These are phyloP conservation scores for Spondyliosoma cantharus DNA, from an alignment of 2,797 vertebrate genomes.

Conservation along the genomic window DNA sequence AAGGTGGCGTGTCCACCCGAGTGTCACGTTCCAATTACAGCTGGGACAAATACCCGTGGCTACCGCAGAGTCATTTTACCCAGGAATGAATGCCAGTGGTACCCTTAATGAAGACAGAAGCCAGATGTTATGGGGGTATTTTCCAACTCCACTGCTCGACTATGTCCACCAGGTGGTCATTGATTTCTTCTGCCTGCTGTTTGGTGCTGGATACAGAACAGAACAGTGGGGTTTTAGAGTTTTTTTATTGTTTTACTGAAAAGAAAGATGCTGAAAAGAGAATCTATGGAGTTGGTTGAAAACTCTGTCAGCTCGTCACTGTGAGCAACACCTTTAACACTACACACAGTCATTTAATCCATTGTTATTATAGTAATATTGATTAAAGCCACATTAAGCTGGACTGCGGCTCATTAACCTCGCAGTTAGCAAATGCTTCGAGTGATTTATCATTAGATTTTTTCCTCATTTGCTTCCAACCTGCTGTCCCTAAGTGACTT, in stretches of 20 bases:
- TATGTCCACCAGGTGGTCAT: neutral
- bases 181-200: neutral
- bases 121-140: too few species aligned
- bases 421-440: slow-evolving; percentile 37
- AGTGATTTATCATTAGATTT: slow-evolving; percentile 56
- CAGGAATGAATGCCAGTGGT: too few species aligned
- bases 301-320: slow-evolving; percentile 16
- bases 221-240: too few species aligned
- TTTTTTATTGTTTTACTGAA: neutral
- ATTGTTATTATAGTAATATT: slow-evolving; percentile 48
- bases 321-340: slow-evolving; percentile 1
- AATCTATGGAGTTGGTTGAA: too few species aligned
- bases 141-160: neutral
- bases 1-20: too few species aligned
- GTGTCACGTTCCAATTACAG: too few species aligned
- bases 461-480: slow-evolving; percentile 57
- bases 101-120: too few species aligned
- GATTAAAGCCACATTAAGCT: slow-evolving; percentile 22
- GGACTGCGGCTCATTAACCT: slow-evolving; percentile 49
- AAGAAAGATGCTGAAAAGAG: neutral
- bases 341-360: slow-evolving; percentile 38
- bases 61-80: too few species aligned
- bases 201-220: neutral
- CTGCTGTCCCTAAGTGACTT: slow-evolving; percentile 59
- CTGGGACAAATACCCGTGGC: too few species aligned